A percentile compares a stretch with the other conserved stretches of the same genome.
These are phyloP conservation scores for Drosophila asahinai DNA, from an alignment of 1,140 invertebrate species.

Conservation along the genomic window DNA sequence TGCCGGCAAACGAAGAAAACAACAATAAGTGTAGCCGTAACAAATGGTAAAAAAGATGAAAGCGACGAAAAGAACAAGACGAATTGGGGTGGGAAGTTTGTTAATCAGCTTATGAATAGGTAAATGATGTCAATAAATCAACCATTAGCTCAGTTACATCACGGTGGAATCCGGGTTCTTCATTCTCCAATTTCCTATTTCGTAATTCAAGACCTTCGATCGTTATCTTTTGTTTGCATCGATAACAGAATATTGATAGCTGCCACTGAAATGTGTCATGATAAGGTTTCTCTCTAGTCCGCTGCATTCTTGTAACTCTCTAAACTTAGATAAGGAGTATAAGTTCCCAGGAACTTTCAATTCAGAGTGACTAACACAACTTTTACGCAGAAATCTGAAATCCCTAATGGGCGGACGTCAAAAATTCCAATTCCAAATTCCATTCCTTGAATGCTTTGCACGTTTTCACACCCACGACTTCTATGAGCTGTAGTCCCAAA, in stretches of 20 bases:
- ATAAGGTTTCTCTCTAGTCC: background rate
- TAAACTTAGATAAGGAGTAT: background rate
- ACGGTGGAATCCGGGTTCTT: constrained; percentile 33
- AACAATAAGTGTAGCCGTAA: constrained; percentile 33
- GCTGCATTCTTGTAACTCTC: constrained; percentile 5
- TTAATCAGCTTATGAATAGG: constrained; percentile 40
- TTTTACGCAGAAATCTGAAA: constrained; percentile 42
- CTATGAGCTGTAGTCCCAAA: constrained; percentile 3
- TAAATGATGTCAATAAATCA: constrained; percentile 68
- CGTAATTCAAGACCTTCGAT: constrained; percentile 8
- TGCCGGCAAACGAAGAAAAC: constrained; percentile 47
- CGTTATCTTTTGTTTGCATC: constrained; percentile 24
- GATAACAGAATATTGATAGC: constrained; percentile 23
- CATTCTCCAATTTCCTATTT: background rate
- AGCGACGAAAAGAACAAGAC: constrained; percentile 9
- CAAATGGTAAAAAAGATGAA: constrained; percentile 39
- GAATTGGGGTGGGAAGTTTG: constrained; percentile 18
- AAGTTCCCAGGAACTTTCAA: background rate
- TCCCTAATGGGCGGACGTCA: background rate
- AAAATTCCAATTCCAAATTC: constrained; percentile 15
- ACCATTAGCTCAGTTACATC: constrained; percentile 22
- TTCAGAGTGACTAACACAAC: constrained; percentile 5
- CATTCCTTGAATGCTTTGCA: constrained; percentile 40
- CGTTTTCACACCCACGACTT: constrained; percentile 44
- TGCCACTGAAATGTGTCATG: constrained; percentile 26